A percentile compares a stretch with the other conserved stretches of the same genome.
These are phyloP conservation scores for Zaprionus nigranus DNA, from an alignment of 1,140 invertebrate species.

Conservation along the genomic window DNA sequence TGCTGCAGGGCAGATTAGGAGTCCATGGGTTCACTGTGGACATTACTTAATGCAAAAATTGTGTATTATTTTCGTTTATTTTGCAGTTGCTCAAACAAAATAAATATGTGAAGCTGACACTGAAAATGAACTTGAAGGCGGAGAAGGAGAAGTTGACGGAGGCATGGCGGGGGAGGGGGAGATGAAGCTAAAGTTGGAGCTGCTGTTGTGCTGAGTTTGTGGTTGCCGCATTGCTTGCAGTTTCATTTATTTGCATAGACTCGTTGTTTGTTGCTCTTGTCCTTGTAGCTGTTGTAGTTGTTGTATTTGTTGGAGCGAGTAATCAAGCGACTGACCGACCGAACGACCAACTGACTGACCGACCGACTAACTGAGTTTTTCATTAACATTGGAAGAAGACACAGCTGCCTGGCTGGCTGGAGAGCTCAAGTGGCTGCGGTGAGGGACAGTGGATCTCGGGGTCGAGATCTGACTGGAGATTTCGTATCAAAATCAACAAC, in stretches of 20 bases:
- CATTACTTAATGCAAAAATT: conserved; percentile 38
- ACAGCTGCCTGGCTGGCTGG: neutral
- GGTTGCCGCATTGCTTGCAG: conserved; percentile 19
- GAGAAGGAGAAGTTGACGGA: neutral
- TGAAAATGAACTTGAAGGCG: neutral
- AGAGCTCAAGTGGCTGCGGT: neutral
- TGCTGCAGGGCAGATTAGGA: conserved; percentile 13
- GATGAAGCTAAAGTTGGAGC: neutral
- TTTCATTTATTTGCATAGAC: conserved; percentile 45
- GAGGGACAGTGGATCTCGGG: neutral
- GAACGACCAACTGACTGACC: conserved; percentile 17
- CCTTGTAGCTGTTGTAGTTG: neutral
- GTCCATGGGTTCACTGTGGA: conserved; percentile 19
- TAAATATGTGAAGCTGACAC: conserved; percentile 20
- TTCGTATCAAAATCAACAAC: conserved; percentile 52
- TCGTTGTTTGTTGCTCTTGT: conserved; percentile 12
- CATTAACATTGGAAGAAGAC: conserved; percentile 38
- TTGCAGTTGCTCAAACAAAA: conserved; percentile 23
- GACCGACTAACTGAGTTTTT: conserved; percentile 45
- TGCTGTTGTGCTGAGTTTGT: conserved; percentile 10
- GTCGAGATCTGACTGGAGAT: conserved; percentile 16
- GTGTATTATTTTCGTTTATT: conserved; percentile 30
- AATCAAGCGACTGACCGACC: conserved; percentile 28
- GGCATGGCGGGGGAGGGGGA: too few relatives aligned
- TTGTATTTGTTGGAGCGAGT: conserved; percentile 27